Conservation (phyloP, 2,113 vertebrate genomes). For the Aix galericulata region DNA sequence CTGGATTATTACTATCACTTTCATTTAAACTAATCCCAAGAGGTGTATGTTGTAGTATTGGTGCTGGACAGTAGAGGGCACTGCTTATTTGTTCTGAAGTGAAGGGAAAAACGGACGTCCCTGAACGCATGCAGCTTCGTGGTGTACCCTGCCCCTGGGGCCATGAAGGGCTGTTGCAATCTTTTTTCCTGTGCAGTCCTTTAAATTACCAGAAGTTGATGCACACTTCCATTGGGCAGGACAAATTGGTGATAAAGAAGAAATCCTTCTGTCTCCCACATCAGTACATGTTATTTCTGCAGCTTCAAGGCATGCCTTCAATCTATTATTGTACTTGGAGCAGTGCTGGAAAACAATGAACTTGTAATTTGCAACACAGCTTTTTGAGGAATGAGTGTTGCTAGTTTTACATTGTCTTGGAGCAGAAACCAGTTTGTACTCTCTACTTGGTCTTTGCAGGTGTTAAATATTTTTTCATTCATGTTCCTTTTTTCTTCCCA, state of each 20-base stretch:
- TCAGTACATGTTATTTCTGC: not conserved
- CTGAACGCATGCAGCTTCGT: not conserved
- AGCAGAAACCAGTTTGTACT: not conserved
- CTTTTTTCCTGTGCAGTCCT: not conserved
- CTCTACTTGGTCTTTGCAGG: not conserved
- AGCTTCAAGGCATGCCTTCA: not conserved
- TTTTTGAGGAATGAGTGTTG: slow-evolving; percentile 6
- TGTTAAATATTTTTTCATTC: slow-evolving; percentile 1
- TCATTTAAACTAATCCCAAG: not conserved
- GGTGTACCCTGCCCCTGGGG: not conserved
- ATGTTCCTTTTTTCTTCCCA: not conserved
- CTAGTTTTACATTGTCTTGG: slow-evolving; percentile 10
- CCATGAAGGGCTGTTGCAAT: not conserved
- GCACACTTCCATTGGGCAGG: not conserved
- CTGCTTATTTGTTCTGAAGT: slow-evolving; percentile 9
- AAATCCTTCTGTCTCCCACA: not conserved
- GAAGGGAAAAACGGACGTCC: not conserved
- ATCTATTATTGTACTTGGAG: not conserved
- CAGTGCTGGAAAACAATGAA: not conserved
- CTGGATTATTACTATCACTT: rapidly evolving
- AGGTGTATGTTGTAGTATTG: not conserved
- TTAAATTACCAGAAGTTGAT: not conserved
- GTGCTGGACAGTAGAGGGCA: slow-evolving; percentile 55
- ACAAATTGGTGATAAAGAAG: not conserved
- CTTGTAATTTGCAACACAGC: not conserved